Percentiles rank a stretch among this genome's conserved stretches.
These are phyloP conservation scores for Heterotilapia buettikoferi DNA, from an alignment of 2,113 vertebrate species.

Conservation along the genomic window DNA sequence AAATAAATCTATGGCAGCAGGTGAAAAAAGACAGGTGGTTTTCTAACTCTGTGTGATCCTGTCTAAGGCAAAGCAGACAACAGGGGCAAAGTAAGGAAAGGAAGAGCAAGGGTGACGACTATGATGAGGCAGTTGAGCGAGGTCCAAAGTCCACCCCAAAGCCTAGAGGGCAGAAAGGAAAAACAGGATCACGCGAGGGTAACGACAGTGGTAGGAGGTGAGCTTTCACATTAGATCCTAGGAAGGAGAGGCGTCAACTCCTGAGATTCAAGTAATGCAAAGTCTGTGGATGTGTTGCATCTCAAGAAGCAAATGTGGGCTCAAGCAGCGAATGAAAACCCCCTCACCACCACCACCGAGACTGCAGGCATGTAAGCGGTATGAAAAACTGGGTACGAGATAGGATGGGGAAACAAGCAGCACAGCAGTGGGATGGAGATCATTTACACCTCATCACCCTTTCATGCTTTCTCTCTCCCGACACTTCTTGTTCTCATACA, in stretches of 20 bases:
- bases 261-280: neutral
- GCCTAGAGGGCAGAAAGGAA: neutral
- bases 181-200: neutral
- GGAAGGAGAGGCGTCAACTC: neutral
- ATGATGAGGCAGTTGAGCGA: neutral
- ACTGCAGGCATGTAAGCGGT: neutral
- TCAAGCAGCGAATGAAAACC: neutral
- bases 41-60: neutral
- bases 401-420: neutral
- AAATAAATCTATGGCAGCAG: neutral
- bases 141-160: neutral
- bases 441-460: constrained; percentile 48
- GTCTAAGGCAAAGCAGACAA: neutral
- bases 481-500: neutral
- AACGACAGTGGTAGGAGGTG: neutral
- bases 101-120: neutral
- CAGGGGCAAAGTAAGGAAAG: neutral
- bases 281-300: neutral
- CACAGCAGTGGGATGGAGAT: constrained; percentile 9
- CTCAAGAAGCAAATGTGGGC: neutral
- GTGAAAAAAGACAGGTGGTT: neutral
- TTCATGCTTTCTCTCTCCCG: neutral
- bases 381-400: neutral
- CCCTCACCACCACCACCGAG: neutral
- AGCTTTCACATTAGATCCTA: constrained; percentile 24